Base-by-base conservation (phyloP, 2,113 vertebrate genomes). In the Sinocyclocheilus grahami region DNA sequence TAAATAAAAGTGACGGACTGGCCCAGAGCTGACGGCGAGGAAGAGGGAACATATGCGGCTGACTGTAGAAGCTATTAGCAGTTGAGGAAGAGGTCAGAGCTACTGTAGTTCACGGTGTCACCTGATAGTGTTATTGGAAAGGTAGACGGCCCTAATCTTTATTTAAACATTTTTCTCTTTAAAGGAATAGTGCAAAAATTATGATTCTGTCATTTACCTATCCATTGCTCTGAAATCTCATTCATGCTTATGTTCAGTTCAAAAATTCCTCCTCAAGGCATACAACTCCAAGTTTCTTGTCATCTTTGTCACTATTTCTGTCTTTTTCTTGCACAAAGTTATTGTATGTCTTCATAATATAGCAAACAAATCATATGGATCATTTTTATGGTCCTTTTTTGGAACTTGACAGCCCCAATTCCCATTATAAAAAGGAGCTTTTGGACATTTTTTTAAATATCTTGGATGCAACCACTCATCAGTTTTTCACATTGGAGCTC, bases 41-140 rank as follows among this genome's bases (percentile, higher is more conserved):
- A 69, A 39, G 84, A 88, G 67, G 51, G 71, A 46, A 76, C 76
- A 79, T n/a, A 71, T 42, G 2, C 78, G 88, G 86, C 93, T 11
- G 42, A 11, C 42, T 94, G 94, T 88, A 90, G 87, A 93, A 94
- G 85, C 88, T 90, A 94, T 94, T 93, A 93, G 74, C 84, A 78
- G 91, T 92, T 94, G 90, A 93, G 82, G 24, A 89, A 89, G 84
- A 91, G 92, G 92, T 93, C 92, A 92, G 48, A 37, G 85, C 88
- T 89, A 86, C 80, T 83, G 85, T 78, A 85, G 51, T 55, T 83
- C 27, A 75, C 83, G 13, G 82, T 27, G 82, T 85, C 69, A 18
- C 58, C 46, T 42, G 58, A 85, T 71, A 58, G 74, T 63, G 42
- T 62, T 33, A 30, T 81, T 18, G 11, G 77, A 60, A 55, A 78